Base-by-base conservation (phyloP, 37 sponge, comb jelly and placozoan species). In the Ianthella basta region DNA sequence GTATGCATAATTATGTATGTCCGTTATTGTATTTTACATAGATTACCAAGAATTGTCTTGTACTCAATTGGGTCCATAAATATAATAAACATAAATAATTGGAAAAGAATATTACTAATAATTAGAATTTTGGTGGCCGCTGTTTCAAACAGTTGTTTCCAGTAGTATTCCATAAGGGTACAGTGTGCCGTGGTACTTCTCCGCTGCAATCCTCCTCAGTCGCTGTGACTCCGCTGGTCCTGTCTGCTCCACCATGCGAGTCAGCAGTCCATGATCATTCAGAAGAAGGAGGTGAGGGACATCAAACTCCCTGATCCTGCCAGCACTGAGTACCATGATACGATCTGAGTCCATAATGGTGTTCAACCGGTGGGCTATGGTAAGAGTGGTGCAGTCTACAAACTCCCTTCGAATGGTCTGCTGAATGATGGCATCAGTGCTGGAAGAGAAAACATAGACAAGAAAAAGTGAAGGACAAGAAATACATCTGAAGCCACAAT, bases 321-420 rank as follows among this genome's bases (percentile, higher is more conserved):
- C 90, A 34, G 57, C 40, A 75, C 80, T 75, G 39, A 90, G 56
- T 5, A 92, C 92, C 92, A 92, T 73, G 78, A 92, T 82, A 30
- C 89, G 61, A 55, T 92, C 92, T 0, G 88, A 80, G 80, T 92
- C 92, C 78, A 92, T 92, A 55, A 92, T 86, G 24, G 92, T 92
- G 83, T 92, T 82, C 40, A 92, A 81, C 19, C 92, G 88, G 56
- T 92, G 92, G 44, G 92, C 92, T 24, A 92, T 85, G 24, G 89
- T 88, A 0, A 92, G 81, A 29, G 90, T 84, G 24, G 92, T 92
- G 80, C 86, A 86, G 60, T 92, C 75, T 15, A 59, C 50, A 70
- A 88, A 92, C 33, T 85, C 60, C 34, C 63, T 78, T 4, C 88
- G 86, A 24, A 92, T 85, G 27, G 87, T 80, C 54, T 72, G 40